Conservation (phyloP, 2,113 vertebrate species). For the Aythya baeri region DNA sequence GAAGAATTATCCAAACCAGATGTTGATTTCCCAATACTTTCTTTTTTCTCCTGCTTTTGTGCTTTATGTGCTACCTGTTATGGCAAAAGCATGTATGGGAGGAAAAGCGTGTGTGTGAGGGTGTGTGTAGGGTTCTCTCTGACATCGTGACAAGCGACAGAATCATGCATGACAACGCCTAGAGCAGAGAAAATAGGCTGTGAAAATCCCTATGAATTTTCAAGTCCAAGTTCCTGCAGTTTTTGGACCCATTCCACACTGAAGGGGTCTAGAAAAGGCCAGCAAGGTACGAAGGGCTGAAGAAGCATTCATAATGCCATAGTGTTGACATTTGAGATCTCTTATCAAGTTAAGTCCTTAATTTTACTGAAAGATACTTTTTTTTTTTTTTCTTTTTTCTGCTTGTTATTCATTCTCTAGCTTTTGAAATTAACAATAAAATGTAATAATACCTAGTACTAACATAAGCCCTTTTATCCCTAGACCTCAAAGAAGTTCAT, state of each 20-base stretch:
- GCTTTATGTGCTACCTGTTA: constrained; percentile 51
- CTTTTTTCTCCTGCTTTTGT: neutral
- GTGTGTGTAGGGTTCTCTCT: neutral
- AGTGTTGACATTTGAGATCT: constrained; percentile 3
- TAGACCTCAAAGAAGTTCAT: constrained; percentile 61
- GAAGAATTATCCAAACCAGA: neutral
- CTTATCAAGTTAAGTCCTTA: constrained; percentile 32
- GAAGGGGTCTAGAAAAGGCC: neutral
- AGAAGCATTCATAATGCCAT: neutral
- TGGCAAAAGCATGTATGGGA: neutral
- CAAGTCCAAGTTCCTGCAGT: neutral
- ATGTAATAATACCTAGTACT: constrained; percentile 42
- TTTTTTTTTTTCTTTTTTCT: neutral
- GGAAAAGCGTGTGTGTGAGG: neutral
- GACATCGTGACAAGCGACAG: neutral
- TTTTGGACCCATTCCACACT: neutral
- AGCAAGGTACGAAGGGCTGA: neutral
- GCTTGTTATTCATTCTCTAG: constrained; percentile 31
- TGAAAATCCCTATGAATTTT: constrained; percentile 11
- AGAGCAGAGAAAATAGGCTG: neutral
- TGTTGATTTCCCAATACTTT: constrained; percentile 4
- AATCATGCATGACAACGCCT: neutral
- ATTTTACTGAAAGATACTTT: neutral
- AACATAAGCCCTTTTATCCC: constrained; percentile 57
- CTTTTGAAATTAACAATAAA: constrained; percentile 62